Percentiles rank a stretch among this genome's conserved stretches.
Evolutionary conservation across 92 coral and sea anemone species (phyloP).

Genomic region (Heteractis magnifica): DNA sequence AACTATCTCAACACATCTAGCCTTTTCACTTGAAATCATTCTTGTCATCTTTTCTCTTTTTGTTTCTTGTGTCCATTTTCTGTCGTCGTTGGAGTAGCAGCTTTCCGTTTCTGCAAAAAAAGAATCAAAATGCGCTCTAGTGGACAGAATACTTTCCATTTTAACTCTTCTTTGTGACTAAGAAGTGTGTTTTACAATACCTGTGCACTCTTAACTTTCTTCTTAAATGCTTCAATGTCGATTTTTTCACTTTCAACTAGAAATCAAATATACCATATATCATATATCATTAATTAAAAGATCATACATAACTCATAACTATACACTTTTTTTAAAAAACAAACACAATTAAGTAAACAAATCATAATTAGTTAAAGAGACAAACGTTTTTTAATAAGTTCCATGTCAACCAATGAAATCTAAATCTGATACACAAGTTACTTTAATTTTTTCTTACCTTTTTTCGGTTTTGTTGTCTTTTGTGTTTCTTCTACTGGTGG

Average conservation of each 20-base stretch:
- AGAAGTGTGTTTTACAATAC: conserved; percentile 26
- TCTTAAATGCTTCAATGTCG: conserved; percentile 80
- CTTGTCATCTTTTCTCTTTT: conserved; percentile 35
- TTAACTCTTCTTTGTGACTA: neutral
- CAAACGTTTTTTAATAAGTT: neutral
- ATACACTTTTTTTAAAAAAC: no score
- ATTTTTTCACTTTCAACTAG: conserved; percentile 54
- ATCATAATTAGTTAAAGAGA: neutral
- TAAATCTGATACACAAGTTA: no score
- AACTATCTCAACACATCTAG: neutral
- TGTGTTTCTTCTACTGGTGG: conserved; percentile 87
- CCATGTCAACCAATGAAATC: no score
- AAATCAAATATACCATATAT: neutral
- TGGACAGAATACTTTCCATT: neutral
- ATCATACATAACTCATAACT: no score
- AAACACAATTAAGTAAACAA: no score
- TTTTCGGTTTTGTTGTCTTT: conserved; percentile 23
- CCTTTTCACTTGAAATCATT: neutral
- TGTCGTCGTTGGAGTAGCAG: conserved; percentile 11
- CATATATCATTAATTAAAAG: neutral
- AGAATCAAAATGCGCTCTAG: neutral
- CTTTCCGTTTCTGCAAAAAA: conserved; percentile 47
- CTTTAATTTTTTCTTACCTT: neutral
- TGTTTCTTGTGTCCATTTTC: conserved; percentile 29
- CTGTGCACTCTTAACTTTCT: conserved; percentile 82